Base-by-base conservation (phyloP, 2,797 vertebrate genomes). In the Euthynnus affinis region DNA sequence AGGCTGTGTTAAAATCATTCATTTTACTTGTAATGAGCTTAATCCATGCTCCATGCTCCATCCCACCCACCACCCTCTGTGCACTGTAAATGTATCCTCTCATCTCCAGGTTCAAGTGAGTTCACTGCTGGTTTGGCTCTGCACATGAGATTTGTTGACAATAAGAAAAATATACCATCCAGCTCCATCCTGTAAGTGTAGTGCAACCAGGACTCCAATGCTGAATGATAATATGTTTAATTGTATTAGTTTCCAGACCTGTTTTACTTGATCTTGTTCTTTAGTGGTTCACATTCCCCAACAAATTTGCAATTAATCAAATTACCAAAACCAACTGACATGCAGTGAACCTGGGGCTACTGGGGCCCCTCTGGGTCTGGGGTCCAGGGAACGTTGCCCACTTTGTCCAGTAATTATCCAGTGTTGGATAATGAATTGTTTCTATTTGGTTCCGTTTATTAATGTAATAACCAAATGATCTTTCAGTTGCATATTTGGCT, bases 391-490 rank as follows among this genome's bases (percentile, higher is more conserved):
- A 49, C 20, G 46, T 48, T 48, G 44, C 44, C 44, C 44, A 46
- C 18, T 49, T 20, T 49, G 46, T 2, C 46, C 46, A 49, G 18
- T 49, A 49, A 49, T 49, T 49, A 20, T 49, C 46, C 18, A 49
- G 46, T 18, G 18, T 49, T n/a, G 7, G 18, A 20, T 49, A 15
- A 55, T 53, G 9, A 34, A 18, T 20, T 27, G 3, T 23, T 51
- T 51, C 22, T 34, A 1, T 46, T 68, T 63, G 27, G 67, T 78
- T 48, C n/a, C n/a, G 13, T 40, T 77, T 9, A 44, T 77, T 9
- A 44, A 10, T 52, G 22, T 42, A 23, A 17, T 3, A 44, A n/a
- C 58, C 40, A 62, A 25, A 15, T 40, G 22, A 13, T 73, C 14
- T 57, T 42, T 42, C 13, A 49, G 18, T 9, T 49, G 7, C 20